Percentiles rank a stretch among this genome's conserved stretches.
phyloP scores from a whole-genome alignment of 2,113 vertebrate species.

The Clarias gariepinus region DNA sequence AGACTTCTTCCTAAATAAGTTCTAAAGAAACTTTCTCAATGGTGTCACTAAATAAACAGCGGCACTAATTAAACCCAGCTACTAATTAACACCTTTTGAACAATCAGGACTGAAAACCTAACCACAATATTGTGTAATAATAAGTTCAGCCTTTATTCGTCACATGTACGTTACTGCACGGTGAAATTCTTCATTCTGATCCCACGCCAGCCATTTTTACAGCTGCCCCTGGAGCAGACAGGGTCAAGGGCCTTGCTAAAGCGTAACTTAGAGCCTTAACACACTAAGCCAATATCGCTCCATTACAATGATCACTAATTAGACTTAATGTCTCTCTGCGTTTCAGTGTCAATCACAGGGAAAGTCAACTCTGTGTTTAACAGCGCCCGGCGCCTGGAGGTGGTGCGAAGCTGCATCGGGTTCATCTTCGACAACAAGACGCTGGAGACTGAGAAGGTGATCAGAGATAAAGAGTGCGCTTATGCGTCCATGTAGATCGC shows the following conservation, averaged over 20 bases:
- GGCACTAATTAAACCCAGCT: neutral
- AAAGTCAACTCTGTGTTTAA: slow-evolving; percentile 89
- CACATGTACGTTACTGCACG: too few species aligned
- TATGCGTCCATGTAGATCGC: neutral
- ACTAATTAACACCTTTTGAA: neutral
- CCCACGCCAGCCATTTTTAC: too few species aligned
- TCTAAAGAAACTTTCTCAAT: neutral
- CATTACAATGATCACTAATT: neutral
- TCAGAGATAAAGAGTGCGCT: neutral
- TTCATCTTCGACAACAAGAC: slow-evolving; percentile 97
- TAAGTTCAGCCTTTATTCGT: too few species aligned
- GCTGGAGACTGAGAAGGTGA: slow-evolving; percentile 96
- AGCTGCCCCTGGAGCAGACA: too few species aligned
- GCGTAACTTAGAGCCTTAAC: too few species aligned
- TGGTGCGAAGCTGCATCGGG: slow-evolving; percentile 92
- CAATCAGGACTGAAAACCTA: neutral
- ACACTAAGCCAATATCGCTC: too few species aligned
- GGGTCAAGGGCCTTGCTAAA: too few species aligned
- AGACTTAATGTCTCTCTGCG: slow-evolving; percentile 28
- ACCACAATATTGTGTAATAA: neutral
- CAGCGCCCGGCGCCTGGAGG: slow-evolving; percentile 95
- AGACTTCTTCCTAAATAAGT: neutral
- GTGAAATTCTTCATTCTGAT: too few species aligned
- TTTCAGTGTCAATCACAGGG: slow-evolving; percentile 87
- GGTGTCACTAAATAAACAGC: neutral